Conservation (phyloP, 2,113 vertebrate species). For the Tyto alba region DNA sequence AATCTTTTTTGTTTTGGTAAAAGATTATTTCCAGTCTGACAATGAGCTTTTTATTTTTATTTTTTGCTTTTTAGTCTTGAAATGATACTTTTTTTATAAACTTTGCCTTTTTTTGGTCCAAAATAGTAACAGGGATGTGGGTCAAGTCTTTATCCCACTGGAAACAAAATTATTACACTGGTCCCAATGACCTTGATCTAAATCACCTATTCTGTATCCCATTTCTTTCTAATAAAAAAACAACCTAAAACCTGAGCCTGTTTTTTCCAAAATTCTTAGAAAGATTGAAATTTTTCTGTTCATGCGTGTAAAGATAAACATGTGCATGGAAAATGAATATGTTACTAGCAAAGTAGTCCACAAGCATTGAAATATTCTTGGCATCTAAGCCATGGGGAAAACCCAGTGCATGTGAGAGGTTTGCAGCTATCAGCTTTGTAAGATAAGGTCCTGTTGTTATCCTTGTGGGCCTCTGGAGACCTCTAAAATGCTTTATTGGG, state of each 20-base stretch:
- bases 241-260: background rate
- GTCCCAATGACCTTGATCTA: background rate
- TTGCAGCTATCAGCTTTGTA: constrained; percentile 9
- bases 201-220: background rate
- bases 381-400: constrained; percentile 15
- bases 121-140: background rate
- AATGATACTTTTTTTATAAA: background rate
- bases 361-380: background rate
- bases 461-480: background rate
- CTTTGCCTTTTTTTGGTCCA: background rate
- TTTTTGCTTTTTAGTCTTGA: background rate
- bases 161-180: background rate
- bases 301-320: background rate
- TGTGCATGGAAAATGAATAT: constrained; percentile 7
- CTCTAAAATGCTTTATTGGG: background rate
- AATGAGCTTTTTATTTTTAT: background rate
- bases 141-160: background rate
- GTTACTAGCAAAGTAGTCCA: background rate
- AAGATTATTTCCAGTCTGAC: background rate
- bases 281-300: background rate
- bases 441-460: constrained; percentile 8
- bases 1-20: background rate
- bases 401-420: background rate
- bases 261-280: background rate
- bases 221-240: background rate